phyloP scores from a whole-genome alignment of 2,113 vertebrate species.

The Nesogale talazaci region DNA sequence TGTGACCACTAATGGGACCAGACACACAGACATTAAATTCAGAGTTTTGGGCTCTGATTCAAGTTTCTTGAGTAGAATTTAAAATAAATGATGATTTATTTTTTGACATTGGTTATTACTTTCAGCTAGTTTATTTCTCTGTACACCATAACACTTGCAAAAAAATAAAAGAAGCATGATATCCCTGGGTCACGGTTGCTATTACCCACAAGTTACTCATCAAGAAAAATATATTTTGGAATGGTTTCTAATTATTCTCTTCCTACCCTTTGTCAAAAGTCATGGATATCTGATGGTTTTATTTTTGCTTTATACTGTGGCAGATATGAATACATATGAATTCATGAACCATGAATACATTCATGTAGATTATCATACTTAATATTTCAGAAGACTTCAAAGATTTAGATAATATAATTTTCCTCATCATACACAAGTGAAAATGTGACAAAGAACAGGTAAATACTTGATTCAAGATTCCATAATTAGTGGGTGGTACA shows the following conservation, averaged over 20 bases:
- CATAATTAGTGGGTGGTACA: not conserved
- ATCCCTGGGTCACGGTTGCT: not conserved
- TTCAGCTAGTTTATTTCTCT: not conserved
- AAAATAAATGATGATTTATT: not conserved
- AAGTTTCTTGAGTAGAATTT: not conserved
- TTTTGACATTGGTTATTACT: not conserved
- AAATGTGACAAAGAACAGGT: not conserved
- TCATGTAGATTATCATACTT: not conserved
- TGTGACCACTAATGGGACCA: not conserved
- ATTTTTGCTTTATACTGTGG: not conserved
- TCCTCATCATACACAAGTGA: not conserved
- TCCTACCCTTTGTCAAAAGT: not conserved
- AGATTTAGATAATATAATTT: not conserved
- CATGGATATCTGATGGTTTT: not conserved
- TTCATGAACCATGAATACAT: no score
- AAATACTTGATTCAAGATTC: not conserved
- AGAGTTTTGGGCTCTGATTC: not conserved
- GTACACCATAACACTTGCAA: not conserved
- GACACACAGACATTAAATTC: not conserved
- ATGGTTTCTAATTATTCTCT: not conserved
- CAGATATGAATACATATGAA: no score
- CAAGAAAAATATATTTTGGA: not conserved
- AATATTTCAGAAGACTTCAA: not conserved
- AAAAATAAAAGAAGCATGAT: not conserved
- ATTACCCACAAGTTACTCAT: not conserved